Evolutionary conservation across 2,888 invertebrate species (phyloP).

Genomic region (Drosophila atripex): DNA sequence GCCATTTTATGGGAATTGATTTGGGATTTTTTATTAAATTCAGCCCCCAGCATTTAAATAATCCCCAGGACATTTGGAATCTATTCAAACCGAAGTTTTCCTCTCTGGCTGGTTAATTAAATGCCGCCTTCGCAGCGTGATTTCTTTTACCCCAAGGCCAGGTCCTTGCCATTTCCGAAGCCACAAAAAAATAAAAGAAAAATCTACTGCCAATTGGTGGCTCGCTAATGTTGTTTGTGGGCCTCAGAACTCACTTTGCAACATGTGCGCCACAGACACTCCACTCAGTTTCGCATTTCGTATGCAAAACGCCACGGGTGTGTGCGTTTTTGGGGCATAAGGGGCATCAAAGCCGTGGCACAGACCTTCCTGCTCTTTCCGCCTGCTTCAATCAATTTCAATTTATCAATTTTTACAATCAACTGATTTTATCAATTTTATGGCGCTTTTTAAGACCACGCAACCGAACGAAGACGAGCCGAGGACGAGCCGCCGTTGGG

Average conservation of each 20-base stretch:
- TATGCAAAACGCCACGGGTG: conserved; percentile 39
- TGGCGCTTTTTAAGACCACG: conserved; percentile 73
- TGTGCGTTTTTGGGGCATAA: conserved; percentile 45
- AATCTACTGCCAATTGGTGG: not conserved
- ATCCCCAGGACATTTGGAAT: conserved; percentile 15
- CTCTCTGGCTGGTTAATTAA: conserved; percentile 58
- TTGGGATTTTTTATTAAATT: conserved; percentile 9
- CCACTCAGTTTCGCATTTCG: conserved; percentile 6
- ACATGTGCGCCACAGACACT: conserved; percentile 24
- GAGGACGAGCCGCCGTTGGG: conserved; percentile 17
- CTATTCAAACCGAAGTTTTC: conserved; percentile 6
- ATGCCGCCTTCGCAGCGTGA: conserved; percentile 34
- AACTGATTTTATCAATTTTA: conserved; percentile 79
- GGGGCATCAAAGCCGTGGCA: conserved; percentile 9
- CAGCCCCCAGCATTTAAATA: conserved; percentile 10
- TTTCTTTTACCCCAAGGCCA: conserved; percentile 29
- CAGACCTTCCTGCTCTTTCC: conserved; percentile 7
- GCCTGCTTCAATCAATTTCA: conserved; percentile 75
- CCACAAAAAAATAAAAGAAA: conserved; percentile 7
- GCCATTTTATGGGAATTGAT: conserved; percentile 2
- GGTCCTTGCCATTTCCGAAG: conserved; percentile 19
- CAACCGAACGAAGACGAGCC: conserved; percentile 9
- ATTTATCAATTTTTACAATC: conserved; percentile 79
- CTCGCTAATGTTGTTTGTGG: conserved; percentile 47
- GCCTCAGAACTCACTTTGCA: conserved; percentile 36